phyloP scores from a whole-genome alignment of 1,140 invertebrate genomes.

The Spodoptera litura region DNA sequence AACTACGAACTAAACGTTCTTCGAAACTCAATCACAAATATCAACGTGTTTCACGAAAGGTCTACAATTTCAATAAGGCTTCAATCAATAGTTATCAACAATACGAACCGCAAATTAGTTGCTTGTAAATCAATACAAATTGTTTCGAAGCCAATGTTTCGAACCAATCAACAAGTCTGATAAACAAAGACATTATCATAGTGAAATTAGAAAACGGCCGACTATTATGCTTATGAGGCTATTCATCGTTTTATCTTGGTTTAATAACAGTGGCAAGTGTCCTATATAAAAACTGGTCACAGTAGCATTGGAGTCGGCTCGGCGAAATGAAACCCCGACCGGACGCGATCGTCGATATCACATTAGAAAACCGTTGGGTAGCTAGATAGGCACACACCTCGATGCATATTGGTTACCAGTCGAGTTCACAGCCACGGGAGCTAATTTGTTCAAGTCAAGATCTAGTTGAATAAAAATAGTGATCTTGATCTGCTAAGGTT shows the following conservation, averaged over 20 bases:
- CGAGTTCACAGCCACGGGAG: conserved; percentile 62
- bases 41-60: conserved; percentile 36
- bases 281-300: conserved; percentile 36
- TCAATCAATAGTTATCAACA: conserved; percentile 21
- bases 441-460: conserved; percentile 63
- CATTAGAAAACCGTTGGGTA: conserved; percentile 67
- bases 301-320: conserved; percentile 41
- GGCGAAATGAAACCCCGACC: conserved; percentile 67
- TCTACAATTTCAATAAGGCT: conserved; percentile 12
- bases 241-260: conserved; percentile 14
- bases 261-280: conserved; percentile 23
- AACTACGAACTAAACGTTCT: too few relatives aligned
- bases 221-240: background rate
- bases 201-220: conserved; percentile 2
- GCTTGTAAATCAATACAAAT: conserved; percentile 29
- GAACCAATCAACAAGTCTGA: conserved; percentile 5
- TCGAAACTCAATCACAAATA: conserved; percentile 30
- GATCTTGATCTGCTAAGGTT: conserved; percentile 59
- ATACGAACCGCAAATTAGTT: conserved; percentile 28
- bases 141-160: background rate
- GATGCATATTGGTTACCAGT: conserved; percentile 68
- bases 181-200: background rate
- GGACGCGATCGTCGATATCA: conserved; percentile 66
- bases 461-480: conserved; percentile 65
- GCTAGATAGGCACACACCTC: conserved; percentile 54